Conservation (phyloP, 2,888 invertebrate genomes). For the Strigamia maritima region DNA sequence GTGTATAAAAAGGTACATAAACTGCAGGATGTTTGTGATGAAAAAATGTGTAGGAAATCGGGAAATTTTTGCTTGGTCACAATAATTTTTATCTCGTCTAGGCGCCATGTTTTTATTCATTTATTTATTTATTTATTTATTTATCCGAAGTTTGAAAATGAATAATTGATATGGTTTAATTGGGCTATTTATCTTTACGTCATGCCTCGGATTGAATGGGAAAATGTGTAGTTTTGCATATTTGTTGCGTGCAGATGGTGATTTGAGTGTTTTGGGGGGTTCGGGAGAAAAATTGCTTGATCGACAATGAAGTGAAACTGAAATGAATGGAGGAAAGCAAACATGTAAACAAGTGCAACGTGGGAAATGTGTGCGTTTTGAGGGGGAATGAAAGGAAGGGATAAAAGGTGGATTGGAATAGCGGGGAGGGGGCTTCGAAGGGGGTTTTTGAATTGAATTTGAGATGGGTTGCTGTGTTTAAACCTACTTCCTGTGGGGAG, state of each 20-base stretch:
- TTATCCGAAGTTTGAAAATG: too few species aligned
- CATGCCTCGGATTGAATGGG: too few species aligned
- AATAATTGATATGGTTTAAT: too few species aligned
- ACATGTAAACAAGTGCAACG: constrained; percentile 12
- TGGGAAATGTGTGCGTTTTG: background rate
- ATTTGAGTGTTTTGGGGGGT: background rate
- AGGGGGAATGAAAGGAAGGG: background rate
- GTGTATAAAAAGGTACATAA: background rate
- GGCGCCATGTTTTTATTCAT: background rate
- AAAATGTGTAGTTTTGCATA: too few species aligned
- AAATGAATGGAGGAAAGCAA: background rate
- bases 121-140: too few species aligned
- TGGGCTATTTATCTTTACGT: too few species aligned
- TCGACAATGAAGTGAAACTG: background rate
- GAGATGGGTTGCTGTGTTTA: constrained; percentile 1
- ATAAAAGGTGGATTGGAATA: background rate
- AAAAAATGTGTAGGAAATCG: background rate
- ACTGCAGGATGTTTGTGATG: background rate
- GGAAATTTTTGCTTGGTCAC: background rate
- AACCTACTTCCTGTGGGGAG: background rate
- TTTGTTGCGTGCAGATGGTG: background rate
- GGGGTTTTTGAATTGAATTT: background rate
- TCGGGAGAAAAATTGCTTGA: background rate
- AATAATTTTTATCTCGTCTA: background rate
- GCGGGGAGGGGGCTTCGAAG: background rate